Evolutionary conservation across 2,888 invertebrate species (phyloP).

Genomic region (Diadegma fenestrale): DNA sequence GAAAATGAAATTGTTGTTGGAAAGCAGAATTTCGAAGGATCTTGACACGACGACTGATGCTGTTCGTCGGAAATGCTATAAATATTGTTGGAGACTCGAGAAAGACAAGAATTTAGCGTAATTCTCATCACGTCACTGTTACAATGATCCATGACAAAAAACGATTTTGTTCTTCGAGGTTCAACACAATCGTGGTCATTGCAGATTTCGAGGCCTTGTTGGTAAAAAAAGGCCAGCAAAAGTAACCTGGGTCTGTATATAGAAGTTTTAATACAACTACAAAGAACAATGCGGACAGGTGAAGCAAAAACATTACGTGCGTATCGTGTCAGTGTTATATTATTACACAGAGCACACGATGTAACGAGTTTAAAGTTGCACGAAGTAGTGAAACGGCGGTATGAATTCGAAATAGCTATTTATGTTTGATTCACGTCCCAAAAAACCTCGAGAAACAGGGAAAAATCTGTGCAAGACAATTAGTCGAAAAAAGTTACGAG

Average conservation of each 20-base stretch:
- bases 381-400: slow-evolving; percentile 36
- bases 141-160: slow-evolving; percentile 41
- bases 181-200: slow-evolving; percentile 29
- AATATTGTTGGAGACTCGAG: slow-evolving; percentile 28
- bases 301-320: slow-evolving; percentile 31
- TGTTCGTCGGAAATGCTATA: not conserved
- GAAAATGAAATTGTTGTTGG: not conserved
- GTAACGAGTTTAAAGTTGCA: slow-evolving; percentile 52
- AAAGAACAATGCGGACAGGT: slow-evolving; percentile 34
- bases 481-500: slow-evolving; percentile 5
- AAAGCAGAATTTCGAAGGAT: not conserved
- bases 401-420: slow-evolving; percentile 62
- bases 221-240: slow-evolving; percentile 41
- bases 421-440: slow-evolving; percentile 12
- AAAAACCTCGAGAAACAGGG: slow-evolving; percentile 28
- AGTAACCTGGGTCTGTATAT: not conserved
- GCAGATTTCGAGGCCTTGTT: slow-evolving; percentile 47
- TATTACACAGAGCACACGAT: slow-evolving; percentile 42
- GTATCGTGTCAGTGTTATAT: slow-evolving; percentile 37
- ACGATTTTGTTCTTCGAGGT: slow-evolving; percentile 31
- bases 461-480: not conserved
- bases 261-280: slow-evolving; percentile 9
- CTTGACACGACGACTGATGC: not conserved
- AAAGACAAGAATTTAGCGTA: slow-evolving; percentile 17
- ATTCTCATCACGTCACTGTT: slow-evolving; percentile 55